phyloP scores from a whole-genome alignment of 2,113 vertebrate genomes.

The Struthio camelus region DNA sequence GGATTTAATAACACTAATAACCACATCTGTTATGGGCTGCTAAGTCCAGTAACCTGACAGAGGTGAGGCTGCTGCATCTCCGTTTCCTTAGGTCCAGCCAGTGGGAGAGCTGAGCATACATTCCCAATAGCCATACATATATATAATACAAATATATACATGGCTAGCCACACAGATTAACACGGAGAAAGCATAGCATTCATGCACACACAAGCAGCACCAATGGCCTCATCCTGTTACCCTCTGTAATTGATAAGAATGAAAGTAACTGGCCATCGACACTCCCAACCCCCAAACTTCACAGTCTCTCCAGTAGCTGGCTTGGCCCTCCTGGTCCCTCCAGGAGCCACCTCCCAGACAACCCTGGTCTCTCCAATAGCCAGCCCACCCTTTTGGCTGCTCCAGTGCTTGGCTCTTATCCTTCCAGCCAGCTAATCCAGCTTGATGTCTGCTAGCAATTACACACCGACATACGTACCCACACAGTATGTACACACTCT shows the following conservation, averaged over 20 bases:
- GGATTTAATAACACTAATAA: background rate
- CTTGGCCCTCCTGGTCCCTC: background rate
- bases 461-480: background rate
- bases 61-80: background rate
- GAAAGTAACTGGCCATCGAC: background rate
- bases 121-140: background rate
- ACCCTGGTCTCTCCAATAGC: background rate
- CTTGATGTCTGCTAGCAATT: background rate
- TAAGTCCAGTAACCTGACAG: background rate
- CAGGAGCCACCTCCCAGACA: background rate
- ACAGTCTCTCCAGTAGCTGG: background rate
- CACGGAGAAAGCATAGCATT: background rate
- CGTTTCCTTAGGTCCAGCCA: background rate
- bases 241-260: background rate
- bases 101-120: too few species aligned
- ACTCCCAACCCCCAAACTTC: background rate
- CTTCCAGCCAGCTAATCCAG: background rate
- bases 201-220: background rate
- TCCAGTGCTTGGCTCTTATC: background rate
- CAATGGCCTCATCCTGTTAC: background rate
- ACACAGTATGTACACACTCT: background rate
- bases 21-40: background rate
- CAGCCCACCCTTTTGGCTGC: background rate
- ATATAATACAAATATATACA: fast-evolving
- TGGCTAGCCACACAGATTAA: background rate